phyloP scores from a whole-genome alignment of 2,113 vertebrate species.

The Ptilorrhoa leucosticta region DNA sequence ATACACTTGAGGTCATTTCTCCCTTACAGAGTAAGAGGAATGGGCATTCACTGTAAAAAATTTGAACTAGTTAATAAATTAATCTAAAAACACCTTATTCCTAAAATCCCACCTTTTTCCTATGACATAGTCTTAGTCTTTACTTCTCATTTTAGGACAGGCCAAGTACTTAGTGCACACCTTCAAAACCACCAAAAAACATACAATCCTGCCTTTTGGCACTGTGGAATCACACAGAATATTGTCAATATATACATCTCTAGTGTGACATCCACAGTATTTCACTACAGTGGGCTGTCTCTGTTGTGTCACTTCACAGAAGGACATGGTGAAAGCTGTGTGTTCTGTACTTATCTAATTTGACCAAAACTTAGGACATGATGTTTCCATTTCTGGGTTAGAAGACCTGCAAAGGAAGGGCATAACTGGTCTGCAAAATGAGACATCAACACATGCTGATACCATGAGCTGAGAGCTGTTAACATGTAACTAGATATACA shows the following conservation, averaged over 20 bases:
- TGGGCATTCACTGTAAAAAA: not conserved
- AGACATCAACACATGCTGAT: not conserved
- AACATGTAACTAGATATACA: accelerated
- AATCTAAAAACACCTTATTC: not conserved
- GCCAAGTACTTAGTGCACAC: not conserved
- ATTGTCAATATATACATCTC: not conserved
- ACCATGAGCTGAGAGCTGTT: not conserved
- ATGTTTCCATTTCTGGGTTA: not conserved
- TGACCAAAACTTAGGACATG: not conserved
- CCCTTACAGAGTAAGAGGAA: not conserved
- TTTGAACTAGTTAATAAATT: not conserved
- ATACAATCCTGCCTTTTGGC: not conserved
- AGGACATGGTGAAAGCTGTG: not conserved
- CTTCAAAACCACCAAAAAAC: not conserved
- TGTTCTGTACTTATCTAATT: not conserved
- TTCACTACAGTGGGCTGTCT: not conserved
- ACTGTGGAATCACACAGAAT: not conserved
- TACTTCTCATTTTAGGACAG: not conserved
- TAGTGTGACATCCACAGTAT: not conserved
- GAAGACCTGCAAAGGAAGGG: not conserved
- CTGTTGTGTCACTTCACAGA: not conserved
- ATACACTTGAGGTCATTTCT: not conserved
- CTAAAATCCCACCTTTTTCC: not conserved
- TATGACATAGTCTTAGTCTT: not conserved
- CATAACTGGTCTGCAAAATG: not conserved